Percentiles rank a stretch among this genome's conserved stretches.
Evolutionary conservation across 2,888 invertebrate genomes (phyloP).

Genomic region (Maniola hyperantus): DNA sequence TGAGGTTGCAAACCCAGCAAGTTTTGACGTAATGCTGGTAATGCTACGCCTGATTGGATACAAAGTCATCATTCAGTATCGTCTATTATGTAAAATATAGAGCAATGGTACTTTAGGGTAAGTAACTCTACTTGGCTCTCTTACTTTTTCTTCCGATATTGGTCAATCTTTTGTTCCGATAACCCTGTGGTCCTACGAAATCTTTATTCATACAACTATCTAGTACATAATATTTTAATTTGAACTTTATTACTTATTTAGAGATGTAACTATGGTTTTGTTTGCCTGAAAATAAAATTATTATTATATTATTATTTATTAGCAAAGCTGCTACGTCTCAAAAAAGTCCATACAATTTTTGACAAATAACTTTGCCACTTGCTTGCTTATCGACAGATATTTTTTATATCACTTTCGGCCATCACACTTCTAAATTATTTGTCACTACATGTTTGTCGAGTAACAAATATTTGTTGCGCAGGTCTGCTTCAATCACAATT

Average conservation of each 20-base stretch:
- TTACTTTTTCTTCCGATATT: not conserved
- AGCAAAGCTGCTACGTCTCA: too few relatives aligned
- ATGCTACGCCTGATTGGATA: not conserved
- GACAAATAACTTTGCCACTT: too few relatives aligned
- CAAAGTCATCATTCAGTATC: not conserved
- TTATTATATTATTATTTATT: too few relatives aligned
- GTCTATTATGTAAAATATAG: not conserved
- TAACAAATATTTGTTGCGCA: conserved; percentile 35
- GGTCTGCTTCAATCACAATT: conserved; percentile 37
- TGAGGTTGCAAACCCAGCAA: not conserved
- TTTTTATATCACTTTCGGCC: too few relatives aligned
- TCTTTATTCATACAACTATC: not conserved
- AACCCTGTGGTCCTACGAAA: not conserved
- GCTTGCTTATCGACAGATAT: too few relatives aligned
- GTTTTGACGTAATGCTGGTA: not conserved
- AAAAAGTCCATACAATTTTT: too few relatives aligned
- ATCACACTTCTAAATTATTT: too few relatives aligned
- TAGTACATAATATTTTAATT: not conserved
- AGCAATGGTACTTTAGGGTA: not conserved
- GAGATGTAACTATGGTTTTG: too few relatives aligned
- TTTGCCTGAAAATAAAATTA: too few relatives aligned
- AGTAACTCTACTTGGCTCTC: not conserved
- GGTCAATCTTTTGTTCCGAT: not conserved
- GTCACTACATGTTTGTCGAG: conserved; percentile 20
- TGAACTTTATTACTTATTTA: too few relatives aligned